Conservation (phyloP, 2,888 invertebrate species). For the Andrena fulva region DNA sequence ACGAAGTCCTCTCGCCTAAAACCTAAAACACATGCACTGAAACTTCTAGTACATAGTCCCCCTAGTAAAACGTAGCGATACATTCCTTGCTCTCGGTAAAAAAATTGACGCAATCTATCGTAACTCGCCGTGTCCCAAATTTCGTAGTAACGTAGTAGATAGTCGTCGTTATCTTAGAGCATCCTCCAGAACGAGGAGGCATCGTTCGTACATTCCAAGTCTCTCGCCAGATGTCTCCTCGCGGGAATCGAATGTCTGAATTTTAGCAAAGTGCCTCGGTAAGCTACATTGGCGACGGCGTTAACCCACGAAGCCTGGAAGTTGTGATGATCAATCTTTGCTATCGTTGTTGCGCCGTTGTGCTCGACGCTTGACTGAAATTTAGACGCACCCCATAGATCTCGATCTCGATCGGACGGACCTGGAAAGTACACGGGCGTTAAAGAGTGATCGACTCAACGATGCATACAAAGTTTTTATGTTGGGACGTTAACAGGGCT, state of each 20-base stretch:
- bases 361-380: constrained; percentile 33
- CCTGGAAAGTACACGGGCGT: constrained; percentile 48
- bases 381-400: constrained; percentile 39
- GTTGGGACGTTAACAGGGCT: constrained; percentile 7
- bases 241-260: constrained; percentile 20
- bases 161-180: constrained; percentile 39
- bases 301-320: not conserved
- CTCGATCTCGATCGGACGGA: constrained; percentile 62
- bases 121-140: constrained; percentile 25
- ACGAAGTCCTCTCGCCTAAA: no score
- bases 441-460: not conserved
- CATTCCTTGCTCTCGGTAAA: not conserved
- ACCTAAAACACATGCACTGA: no score
- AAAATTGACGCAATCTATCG: constrained; percentile 35
- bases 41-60: no score
- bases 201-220: constrained; percentile 5
- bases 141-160: constrained; percentile 47
- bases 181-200: constrained; percentile 39
- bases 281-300: not conserved
- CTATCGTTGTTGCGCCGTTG: not conserved
- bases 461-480: not conserved
- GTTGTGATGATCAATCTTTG: not conserved
- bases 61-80: not conserved
- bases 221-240: constrained; percentile 33
- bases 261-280: constrained; percentile 48